Conservation (phyloP, 2,113 vertebrate genomes). For the Sphaerodactylus townsendi region DNA sequence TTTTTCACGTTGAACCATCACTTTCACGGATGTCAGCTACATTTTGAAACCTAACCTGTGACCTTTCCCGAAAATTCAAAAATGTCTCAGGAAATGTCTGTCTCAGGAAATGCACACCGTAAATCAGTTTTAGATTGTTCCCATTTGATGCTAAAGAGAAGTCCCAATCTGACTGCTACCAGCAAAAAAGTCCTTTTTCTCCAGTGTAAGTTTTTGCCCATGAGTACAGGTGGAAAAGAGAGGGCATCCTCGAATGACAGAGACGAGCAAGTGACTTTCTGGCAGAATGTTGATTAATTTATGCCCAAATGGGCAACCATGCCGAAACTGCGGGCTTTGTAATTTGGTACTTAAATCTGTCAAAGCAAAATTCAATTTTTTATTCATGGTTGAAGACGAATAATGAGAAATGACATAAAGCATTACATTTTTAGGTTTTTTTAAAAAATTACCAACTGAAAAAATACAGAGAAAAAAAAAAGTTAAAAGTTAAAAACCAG, state of each 20-base stretch:
- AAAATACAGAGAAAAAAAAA: too few relatives aligned
- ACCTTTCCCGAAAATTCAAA: slow-evolving; percentile 7
- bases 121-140: not conserved
- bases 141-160: not conserved
- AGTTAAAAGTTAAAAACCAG: too few relatives aligned
- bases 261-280: not conserved
- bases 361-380: too few relatives aligned
- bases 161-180: not conserved
- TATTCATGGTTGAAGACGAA: too few relatives aligned
- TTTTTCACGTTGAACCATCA: not conserved
- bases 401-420: too few relatives aligned
- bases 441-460: too few relatives aligned
- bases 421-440: too few relatives aligned
- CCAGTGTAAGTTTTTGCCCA: not conserved
- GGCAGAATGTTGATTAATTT: not conserved
- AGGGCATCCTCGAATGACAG: too few relatives aligned
- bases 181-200: not conserved
- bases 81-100: not conserved
- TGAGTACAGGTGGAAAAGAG: too few relatives aligned
- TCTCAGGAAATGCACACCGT: not conserved
- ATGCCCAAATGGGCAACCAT: not conserved
- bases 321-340: not conserved
- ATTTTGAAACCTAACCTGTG: not conserved
- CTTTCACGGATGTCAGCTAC: not conserved
- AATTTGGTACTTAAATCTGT: not conserved